Percentiles rank a stretch among this genome's conserved stretches.
Conservation (phyloP, 2,113 vertebrate genomes). For the Equus przewalskii region DNA sequence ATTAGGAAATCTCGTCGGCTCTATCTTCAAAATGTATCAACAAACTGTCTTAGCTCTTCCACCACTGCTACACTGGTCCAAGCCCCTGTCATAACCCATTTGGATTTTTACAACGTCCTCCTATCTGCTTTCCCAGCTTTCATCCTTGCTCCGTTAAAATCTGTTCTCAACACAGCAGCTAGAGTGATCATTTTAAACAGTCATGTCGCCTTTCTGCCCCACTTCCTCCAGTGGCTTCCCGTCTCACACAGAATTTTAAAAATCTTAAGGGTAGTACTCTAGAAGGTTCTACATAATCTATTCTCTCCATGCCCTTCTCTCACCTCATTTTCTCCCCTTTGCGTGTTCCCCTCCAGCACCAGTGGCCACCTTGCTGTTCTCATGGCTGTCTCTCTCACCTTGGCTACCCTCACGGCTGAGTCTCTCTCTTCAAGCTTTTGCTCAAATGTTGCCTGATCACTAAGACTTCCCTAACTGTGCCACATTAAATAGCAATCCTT, state of each 20-base stretch:
- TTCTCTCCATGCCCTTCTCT: neutral
- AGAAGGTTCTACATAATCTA: neutral
- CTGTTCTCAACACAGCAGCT: neutral
- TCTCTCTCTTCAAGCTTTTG: neutral
- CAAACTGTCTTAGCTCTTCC: neutral
- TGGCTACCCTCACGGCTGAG: neutral
- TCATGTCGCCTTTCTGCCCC: neutral
- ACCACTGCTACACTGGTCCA: neutral
- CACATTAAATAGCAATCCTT: neutral
- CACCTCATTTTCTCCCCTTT: neutral
- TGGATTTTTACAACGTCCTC: neutral
- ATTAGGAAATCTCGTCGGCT: neutral
- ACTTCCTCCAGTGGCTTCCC: neutral
- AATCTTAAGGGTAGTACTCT: neutral
- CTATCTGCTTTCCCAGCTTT: neutral
- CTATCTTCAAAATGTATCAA: neutral
- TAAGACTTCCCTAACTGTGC: neutral
- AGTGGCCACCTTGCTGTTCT: neutral
- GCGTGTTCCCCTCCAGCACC: neutral
- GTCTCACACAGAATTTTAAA: neutral
- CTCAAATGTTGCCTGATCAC: neutral
- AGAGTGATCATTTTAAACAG: neutral
- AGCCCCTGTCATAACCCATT: neutral
- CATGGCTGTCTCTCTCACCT: neutral
- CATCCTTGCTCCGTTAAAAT: neutral